These are phyloP conservation scores for Neuroterus valhalla DNA, from an alignment of 1,140 invertebrate species.

Conservation along the genomic window DNA sequence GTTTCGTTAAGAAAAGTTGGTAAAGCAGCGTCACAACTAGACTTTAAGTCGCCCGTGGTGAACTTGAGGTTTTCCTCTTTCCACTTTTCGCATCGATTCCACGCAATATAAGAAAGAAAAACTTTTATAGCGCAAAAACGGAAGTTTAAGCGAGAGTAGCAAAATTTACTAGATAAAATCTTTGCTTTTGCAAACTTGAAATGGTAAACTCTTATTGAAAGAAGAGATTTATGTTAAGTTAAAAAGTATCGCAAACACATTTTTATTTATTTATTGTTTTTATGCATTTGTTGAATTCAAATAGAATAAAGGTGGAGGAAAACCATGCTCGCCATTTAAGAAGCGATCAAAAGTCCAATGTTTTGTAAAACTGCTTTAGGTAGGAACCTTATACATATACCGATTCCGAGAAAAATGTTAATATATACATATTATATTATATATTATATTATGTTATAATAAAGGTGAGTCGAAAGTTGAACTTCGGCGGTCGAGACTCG, in stretches of 20 bases:
- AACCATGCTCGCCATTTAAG: conserved; percentile 26
- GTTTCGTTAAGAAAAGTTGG: conserved; percentile 21
- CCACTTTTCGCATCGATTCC: conserved; percentile 20
- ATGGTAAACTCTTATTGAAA: neutral
- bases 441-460: conserved; percentile 34
- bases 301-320: conserved; percentile 24
- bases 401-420: conserved; percentile 50
- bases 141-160: neutral
- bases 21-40: conserved; percentile 18
- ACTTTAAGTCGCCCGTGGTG: conserved; percentile 5
- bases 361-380: conserved; percentile 49
- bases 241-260: neutral
- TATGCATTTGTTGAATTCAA: neutral
- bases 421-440: conserved; percentile 55
- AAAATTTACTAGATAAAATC: conserved; percentile 25
- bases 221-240: conserved; percentile 14
- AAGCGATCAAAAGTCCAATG: neutral
- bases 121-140: conserved; percentile 6
- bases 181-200: conserved; percentile 9
- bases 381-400: conserved; percentile 39
- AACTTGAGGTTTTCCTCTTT: conserved; percentile 14
- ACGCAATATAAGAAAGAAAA: neutral
- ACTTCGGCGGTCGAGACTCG: neutral
- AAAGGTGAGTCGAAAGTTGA: conserved; percentile 26
- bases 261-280: conserved; percentile 6